phyloP scores from a whole-genome alignment of 2,797 vertebrate species.

The Alectoris magna region DNA sequence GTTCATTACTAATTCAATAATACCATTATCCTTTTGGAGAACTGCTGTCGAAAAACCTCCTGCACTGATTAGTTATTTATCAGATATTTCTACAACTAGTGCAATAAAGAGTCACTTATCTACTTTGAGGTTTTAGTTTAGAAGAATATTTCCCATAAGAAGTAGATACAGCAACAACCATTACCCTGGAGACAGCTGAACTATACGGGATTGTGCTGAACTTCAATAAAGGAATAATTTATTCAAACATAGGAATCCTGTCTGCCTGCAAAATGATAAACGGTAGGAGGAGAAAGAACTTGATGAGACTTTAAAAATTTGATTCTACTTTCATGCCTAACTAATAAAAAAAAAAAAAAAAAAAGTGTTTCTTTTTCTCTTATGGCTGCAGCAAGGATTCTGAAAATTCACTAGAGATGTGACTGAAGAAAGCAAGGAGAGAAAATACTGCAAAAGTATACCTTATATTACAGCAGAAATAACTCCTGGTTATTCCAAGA shows the following conservation, averaged over 20 bases:
- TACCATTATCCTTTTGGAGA: background rate
- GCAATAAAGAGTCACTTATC: background rate
- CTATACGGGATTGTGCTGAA: background rate
- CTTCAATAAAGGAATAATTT: background rate
- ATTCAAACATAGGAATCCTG: background rate
- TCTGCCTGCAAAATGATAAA: background rate
- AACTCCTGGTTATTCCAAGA: background rate
- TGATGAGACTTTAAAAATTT: background rate
- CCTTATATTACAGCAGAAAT: background rate
- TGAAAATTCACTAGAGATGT: background rate
- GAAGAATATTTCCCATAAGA: background rate
- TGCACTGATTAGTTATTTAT: background rate
- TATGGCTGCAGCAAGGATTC: background rate
- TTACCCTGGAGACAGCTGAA: background rate
- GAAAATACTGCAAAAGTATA: background rate
- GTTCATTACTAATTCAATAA: background rate
- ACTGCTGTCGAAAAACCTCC: constrained; percentile 8
- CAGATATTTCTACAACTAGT: background rate
- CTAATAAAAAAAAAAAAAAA: background rate
- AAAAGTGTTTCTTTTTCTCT: background rate
- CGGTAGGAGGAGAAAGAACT: background rate
- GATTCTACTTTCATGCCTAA: background rate
- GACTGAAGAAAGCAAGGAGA: background rate
- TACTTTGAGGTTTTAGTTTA: background rate
- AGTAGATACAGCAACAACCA: background rate